Percentiles rank a stretch among this genome's conserved stretches.
phyloP scores from a whole-genome alignment of 35 echinoderm and acorn worm species.

The Apostichopus californicus region DNA sequence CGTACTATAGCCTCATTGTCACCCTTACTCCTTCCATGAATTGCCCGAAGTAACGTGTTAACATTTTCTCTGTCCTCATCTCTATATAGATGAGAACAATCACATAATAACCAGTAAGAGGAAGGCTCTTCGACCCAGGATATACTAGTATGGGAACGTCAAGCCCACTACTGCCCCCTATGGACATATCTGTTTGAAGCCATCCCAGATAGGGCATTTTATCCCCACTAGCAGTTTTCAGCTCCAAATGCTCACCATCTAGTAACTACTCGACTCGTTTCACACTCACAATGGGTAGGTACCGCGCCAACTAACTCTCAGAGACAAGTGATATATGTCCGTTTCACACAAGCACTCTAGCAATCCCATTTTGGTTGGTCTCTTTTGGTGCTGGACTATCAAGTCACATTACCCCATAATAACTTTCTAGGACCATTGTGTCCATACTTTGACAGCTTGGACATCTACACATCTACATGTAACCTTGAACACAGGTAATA shows the following conservation, averaged over 20 bases:
- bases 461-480: neutral
- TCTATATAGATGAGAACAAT: neutral
- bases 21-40: neutral
- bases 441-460: neutral
- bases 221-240: slow-evolving; percentile 37
- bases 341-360: slow-evolving; percentile 66
- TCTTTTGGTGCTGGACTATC: neutral
- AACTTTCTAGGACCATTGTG: neutral
- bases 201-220: slow-evolving; percentile 43
- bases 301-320: slow-evolving; percentile 38
- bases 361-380: slow-evolving; percentile 1
- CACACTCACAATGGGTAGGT: slow-evolving; percentile 43
- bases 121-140: neutral
- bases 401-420: neutral
- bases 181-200: neutral
- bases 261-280: slow-evolving; percentile 31
- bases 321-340: slow-evolving; percentile 72
- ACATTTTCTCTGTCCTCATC: neutral
- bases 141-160: slow-evolving; percentile 5
- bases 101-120: slow-evolving; percentile 15
- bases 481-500: no score
- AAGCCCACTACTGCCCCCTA: neutral
- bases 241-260: slow-evolving; percentile 16
- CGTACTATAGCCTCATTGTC: neutral
- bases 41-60: neutral